Evolutionary conservation across 1,140 invertebrate species (phyloP).

Genomic region (Ladona fulva): DNA sequence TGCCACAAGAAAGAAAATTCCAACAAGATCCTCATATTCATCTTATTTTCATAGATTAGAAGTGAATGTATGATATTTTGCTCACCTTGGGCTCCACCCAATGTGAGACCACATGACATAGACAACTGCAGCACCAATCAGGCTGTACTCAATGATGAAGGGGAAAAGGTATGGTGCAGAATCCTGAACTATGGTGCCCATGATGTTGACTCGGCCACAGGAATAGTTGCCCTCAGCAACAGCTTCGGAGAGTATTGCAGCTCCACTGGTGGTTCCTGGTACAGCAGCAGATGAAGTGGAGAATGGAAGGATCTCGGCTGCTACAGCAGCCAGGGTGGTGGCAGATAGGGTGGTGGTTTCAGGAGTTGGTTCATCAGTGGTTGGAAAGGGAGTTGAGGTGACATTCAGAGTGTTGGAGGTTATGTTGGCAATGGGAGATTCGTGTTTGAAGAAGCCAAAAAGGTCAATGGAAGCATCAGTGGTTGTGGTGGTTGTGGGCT

Average conservation of each 20-base stretch:
- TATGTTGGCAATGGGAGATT: neutral
- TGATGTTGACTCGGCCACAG: constrained; percentile 77
- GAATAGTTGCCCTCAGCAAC: constrained; percentile 30
- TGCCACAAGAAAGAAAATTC: too few relatives aligned
- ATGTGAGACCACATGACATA: constrained; percentile 98
- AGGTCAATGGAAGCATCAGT: constrained; percentile 24
- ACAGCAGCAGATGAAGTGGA: constrained; percentile 32
- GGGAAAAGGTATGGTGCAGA: constrained; percentile 89
- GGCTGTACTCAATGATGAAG: constrained; percentile 93
- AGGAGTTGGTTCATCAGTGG: constrained; percentile 20
- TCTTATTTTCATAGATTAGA: too few relatives aligned
- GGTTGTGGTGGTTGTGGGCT: constrained; percentile 5
- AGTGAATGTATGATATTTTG: neutral
- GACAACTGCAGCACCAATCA: constrained; percentile 93
- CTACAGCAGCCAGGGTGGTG: neutral
- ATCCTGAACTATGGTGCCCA: constrained; percentile 86
- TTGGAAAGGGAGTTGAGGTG: constrained; percentile 23
- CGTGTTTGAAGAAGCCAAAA: constrained; percentile 28
- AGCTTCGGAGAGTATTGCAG: neutral
- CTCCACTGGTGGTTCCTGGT: neutral
- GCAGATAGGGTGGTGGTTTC: constrained; percentile 19
- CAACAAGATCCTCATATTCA: too few relatives aligned
- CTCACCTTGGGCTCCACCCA: constrained; percentile 65
- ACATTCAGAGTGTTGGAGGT: neutral
- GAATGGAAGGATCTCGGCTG: neutral